Conservation (phyloP, 2,797 vertebrate genomes). For the Cuculus canorus region DNA sequence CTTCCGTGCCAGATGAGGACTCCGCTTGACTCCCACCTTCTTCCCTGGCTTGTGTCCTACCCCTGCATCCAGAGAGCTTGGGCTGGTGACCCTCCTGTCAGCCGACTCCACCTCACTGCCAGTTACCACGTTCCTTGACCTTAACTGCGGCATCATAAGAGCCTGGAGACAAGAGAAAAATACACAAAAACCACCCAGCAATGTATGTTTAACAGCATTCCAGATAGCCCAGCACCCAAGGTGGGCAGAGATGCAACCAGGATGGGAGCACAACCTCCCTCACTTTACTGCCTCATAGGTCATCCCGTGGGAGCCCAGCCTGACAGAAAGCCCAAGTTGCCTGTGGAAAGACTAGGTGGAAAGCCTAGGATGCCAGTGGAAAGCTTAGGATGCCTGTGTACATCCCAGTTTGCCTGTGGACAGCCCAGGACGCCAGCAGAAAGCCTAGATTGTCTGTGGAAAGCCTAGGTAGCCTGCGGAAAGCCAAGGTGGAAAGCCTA, state of each 20-base stretch:
- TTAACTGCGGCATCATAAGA: neutral
- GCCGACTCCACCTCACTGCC: fast-evolving
- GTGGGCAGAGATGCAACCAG: fast-evolving
- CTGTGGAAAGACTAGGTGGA: too few relatives aligned
- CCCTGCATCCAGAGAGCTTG: fast-evolving
- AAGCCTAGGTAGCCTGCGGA: too few relatives aligned
- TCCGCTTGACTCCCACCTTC: too few relatives aligned
- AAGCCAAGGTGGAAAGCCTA: too few relatives aligned
- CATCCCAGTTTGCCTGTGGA: too few relatives aligned
- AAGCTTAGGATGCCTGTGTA: too few relatives aligned
- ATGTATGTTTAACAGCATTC: fast-evolving
- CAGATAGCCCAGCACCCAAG: neutral
- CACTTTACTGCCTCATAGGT: neutral
- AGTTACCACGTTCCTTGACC: neutral
- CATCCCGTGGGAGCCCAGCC: neutral
- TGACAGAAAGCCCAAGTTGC: neutral
- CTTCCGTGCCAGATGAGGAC: neutral
- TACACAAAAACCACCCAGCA: neutral
- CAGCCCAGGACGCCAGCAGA: too few relatives aligned
- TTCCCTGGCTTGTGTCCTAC: neutral
- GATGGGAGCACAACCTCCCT: fast-evolving
- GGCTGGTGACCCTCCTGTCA: neutral
- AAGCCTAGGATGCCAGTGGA: too few relatives aligned
- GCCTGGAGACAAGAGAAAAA: neutral
- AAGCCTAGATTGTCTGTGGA: too few relatives aligned